Percentiles rank a stretch among this genome's conserved stretches.
These are phyloP conservation scores for Ctenochaetus hawaiiensis DNA, from an alignment of 2,797 vertebrate genomes.

Conservation along the genomic window DNA sequence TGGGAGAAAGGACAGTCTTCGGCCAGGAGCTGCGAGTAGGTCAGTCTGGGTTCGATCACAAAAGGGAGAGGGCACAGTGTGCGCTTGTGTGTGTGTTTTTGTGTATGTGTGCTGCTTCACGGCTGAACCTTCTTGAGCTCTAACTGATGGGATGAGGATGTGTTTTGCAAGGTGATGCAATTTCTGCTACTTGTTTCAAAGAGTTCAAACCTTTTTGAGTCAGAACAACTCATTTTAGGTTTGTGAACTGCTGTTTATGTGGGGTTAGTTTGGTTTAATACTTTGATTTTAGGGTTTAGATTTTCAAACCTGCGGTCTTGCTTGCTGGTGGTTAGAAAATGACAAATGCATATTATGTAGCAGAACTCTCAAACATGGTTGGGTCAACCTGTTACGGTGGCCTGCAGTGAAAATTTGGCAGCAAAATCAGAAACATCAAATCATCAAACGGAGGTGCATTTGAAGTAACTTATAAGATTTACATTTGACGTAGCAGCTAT, in stretches of 20 bases:
- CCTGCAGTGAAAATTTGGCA: not conserved
- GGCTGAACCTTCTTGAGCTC: constrained; percentile 10
- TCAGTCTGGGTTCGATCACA: constrained; percentile 76
- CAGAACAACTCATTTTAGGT: not conserved
- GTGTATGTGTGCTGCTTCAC: constrained; percentile 10
- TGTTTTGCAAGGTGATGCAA: not conserved
- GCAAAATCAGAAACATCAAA: too few relatives aligned
- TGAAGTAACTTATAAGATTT: not conserved
- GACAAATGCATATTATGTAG: not conserved
- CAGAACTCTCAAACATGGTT: not conserved
- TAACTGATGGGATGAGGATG: not conserved
- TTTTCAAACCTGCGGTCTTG: not conserved
- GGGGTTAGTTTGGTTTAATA: not conserved
- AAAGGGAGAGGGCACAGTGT: constrained; percentile 23
- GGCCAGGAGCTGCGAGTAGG: constrained; percentile 99
- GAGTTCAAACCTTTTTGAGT: not conserved
- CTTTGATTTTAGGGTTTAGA: not conserved
- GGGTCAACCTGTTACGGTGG: not conserved
- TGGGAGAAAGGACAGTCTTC: constrained; percentile 98
- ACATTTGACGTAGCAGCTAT: not conserved
- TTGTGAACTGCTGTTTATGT: not conserved
- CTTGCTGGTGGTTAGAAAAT: not conserved
- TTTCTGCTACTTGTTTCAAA: constrained; percentile 7
- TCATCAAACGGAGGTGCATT: not conserved
- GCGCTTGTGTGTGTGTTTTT: constrained; percentile 20